A percentile compares a stretch with the other conserved stretches of the same genome.
phyloP scores from a whole-genome alignment of 2,888 invertebrate genomes.

The Deilephila elpenor region DNA sequence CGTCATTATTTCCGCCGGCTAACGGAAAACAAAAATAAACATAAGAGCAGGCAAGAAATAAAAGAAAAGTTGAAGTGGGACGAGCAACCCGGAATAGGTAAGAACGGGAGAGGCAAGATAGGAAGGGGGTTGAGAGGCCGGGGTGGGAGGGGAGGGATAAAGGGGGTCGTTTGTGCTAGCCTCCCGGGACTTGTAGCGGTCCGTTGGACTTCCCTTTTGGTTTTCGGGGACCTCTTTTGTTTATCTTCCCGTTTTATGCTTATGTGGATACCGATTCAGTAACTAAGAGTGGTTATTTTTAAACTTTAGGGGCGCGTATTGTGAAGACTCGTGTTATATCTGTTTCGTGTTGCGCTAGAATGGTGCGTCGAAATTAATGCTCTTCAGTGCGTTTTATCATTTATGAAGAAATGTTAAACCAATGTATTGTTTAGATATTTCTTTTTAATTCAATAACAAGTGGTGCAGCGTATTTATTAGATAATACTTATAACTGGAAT shows the following conservation, averaged over 20 bases:
- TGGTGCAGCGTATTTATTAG: no score
- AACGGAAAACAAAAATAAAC: slow-evolving; percentile 84
- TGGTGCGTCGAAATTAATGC: neutral
- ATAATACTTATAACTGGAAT: no score
- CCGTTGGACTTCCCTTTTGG: slow-evolving; percentile 58
- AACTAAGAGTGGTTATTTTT: slow-evolving; percentile 49
- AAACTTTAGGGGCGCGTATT: slow-evolving; percentile 37
- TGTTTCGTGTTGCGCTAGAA: slow-evolving; percentile 10
- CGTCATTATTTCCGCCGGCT: slow-evolving; percentile 79
- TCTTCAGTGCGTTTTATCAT: neutral
- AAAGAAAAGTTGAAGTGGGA: slow-evolving; percentile 81
- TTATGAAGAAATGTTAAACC: neutral
- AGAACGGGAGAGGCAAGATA: slow-evolving; percentile 60
- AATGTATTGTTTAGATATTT: neutral
- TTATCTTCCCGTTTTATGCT: slow-evolving; percentile 71
- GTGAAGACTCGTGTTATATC: slow-evolving; percentile 37
- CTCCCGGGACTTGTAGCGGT: slow-evolving; percentile 57
- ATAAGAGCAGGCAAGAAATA: slow-evolving; percentile 80
- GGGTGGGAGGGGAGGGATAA: slow-evolving; percentile 42
- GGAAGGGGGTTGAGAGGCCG: slow-evolving; percentile 39
- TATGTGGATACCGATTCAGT: slow-evolving; percentile 52
- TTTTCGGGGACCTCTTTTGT: slow-evolving; percentile 69
- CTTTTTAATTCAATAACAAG: neutral
- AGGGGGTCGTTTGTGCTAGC: slow-evolving; percentile 51
- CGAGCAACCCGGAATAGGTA: slow-evolving; percentile 71